Percentiles rank a stretch among this genome's conserved stretches.
Evolutionary conservation across 2,113 vertebrate species (phyloP).

Genomic region (Pteronura brasiliensis): DNA sequence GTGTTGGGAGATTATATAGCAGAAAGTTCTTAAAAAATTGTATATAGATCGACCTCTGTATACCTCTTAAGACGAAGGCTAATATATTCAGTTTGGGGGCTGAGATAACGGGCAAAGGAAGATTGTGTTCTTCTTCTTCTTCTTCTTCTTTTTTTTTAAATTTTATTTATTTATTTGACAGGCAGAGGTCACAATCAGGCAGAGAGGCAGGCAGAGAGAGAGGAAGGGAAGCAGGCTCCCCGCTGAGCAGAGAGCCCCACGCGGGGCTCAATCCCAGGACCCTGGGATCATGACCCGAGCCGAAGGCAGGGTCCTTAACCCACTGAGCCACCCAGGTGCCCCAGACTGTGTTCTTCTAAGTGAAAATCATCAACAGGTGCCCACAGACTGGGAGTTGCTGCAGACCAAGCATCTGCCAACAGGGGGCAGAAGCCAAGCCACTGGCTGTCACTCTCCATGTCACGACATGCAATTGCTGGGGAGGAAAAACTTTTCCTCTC

Average conservation of each 20-base stretch:
- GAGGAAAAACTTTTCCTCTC: not conserved
- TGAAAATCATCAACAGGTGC: not conserved
- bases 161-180: too few species aligned
- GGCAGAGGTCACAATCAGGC: too few species aligned
- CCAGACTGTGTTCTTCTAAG: not conserved
- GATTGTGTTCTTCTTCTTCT: not conserved
- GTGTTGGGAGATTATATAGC: not conserved
- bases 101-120: not conserved
- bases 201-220: too few species aligned
- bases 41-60: not conserved
- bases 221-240: too few species aligned
- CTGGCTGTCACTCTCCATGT: not conserved
- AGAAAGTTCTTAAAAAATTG: not conserved
- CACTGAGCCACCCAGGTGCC: too few species aligned
- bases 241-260: too few species aligned
- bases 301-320: too few species aligned
- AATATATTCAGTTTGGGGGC: not conserved
- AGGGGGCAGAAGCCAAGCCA: not conserved
- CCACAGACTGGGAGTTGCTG: not conserved
- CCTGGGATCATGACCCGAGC: too few species aligned
- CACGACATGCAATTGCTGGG: fast-evolving
- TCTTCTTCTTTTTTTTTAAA: too few species aligned
- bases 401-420: not conserved
- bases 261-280: too few species aligned
- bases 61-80: not conserved